A percentile compares a stretch with the other conserved stretches of the same genome.
Conservation (phyloP, 2,113 vertebrate species). For the Vidua macroura region DNA sequence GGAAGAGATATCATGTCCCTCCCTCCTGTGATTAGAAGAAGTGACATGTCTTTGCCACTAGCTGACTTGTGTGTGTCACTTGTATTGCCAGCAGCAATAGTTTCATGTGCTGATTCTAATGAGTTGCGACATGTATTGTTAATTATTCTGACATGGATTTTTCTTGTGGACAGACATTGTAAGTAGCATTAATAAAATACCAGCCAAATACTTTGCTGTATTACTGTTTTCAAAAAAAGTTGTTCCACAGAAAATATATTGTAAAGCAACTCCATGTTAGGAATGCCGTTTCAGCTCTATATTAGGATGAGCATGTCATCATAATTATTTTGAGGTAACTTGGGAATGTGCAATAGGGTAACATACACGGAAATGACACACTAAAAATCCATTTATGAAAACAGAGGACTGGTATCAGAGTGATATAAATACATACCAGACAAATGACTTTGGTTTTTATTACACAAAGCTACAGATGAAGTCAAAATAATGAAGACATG, state of each 20-base stretch:
- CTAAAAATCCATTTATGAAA: conserved; percentile 19
- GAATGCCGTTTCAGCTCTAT: neutral
- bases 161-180: conserved; percentile 17
- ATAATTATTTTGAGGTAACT: neutral
- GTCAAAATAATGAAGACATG: neutral
- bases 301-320: neutral
- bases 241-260: neutral
- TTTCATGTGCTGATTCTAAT: conserved; percentile 60
- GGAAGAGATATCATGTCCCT: neutral
- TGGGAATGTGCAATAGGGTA: neutral
- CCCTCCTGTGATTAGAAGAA: conserved; percentile 4
- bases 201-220: neutral
- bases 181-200: neutral
- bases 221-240: neutral
- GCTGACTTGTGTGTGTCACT: conserved; percentile 36
- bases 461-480: conserved; percentile 4
- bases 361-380: neutral
- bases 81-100: conserved; percentile 49
- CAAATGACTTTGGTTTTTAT: conserved; percentile 34
- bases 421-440: conserved; percentile 54
- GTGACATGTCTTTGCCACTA: conserved; percentile 64
- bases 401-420: neutral
- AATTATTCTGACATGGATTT: conserved; percentile 70
- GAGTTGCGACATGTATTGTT: conserved; percentile 59
- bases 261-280: neutral